Percentiles rank a stretch among this genome's conserved stretches.
These are phyloP conservation scores for Drosophila buzzatii DNA, from an alignment of 2,888 invertebrate genomes.

Conservation along the genomic window DNA sequence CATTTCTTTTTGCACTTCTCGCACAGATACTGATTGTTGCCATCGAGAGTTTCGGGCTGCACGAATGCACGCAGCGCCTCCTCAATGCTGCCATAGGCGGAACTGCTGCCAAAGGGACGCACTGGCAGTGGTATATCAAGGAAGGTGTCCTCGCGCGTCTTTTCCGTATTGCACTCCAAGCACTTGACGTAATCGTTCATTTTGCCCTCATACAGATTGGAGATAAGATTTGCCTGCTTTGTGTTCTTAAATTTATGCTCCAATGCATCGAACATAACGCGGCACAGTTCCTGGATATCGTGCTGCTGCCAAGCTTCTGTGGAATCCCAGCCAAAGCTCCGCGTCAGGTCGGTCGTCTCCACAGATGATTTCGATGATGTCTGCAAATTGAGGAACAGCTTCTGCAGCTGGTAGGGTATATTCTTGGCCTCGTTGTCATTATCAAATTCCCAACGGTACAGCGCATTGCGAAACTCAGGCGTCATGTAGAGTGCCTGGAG, in stretches of 20 bases:
- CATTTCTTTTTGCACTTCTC: slow-evolving; percentile 94
- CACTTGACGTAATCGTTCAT: slow-evolving; percentile 96
- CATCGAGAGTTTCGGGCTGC: slow-evolving; percentile 93
- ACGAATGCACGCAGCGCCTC: slow-evolving; percentile 94
- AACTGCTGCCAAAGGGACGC: slow-evolving; percentile 91
- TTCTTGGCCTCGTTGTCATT: slow-evolving; percentile 89
- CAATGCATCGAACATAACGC: slow-evolving; percentile 96
- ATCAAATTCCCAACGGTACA: slow-evolving; percentile 93
- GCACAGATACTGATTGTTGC: slow-evolving; percentile 94
- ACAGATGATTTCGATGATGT: slow-evolving; percentile 92
- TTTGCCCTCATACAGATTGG: slow-evolving; percentile 91
- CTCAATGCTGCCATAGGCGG: slow-evolving; percentile 92
- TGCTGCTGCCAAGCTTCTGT: slow-evolving; percentile 97
- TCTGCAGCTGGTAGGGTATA: slow-evolving; percentile 94
- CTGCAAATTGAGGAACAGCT: slow-evolving; percentile 93
- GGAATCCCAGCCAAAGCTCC: slow-evolving; percentile 96
- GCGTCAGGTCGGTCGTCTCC: slow-evolving; percentile 94
- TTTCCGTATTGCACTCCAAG: slow-evolving; percentile 93
- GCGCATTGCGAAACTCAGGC: slow-evolving; percentile 95
- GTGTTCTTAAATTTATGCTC: slow-evolving; percentile 94
- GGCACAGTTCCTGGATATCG: slow-evolving; percentile 95
- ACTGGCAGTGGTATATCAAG: slow-evolving; percentile 95
- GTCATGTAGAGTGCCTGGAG: slow-evolving; percentile 96
- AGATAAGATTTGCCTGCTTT: slow-evolving; percentile 92
- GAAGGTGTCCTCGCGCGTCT: slow-evolving; percentile 92